Evolutionary conservation across 2,888 invertebrate species (phyloP).

Genomic region (Hoplodrina blanda): DNA sequence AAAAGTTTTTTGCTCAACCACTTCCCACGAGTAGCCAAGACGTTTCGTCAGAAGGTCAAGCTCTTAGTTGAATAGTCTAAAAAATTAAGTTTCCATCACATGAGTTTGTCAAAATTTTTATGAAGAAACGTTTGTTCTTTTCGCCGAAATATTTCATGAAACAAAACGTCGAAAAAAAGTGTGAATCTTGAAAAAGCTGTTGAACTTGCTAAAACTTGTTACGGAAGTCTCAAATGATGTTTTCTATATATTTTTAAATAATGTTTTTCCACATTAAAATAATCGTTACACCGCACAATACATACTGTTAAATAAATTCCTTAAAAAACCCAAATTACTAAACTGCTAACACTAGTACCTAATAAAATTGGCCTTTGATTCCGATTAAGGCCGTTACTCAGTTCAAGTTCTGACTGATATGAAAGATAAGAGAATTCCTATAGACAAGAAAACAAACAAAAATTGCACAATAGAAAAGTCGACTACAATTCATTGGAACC

Average conservation of each 20-base stretch:
- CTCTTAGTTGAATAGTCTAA: constrained; percentile 32
- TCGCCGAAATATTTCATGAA: constrained; percentile 12
- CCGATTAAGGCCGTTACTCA: constrained; percentile 50
- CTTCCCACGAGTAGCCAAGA: constrained; percentile 51
- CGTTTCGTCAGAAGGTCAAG: constrained; percentile 55
- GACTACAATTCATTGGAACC: constrained; percentile 5
- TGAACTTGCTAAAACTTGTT: background rate
- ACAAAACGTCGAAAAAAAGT: background rate
- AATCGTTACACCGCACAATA: constrained; percentile 10
- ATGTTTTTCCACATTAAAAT: constrained; percentile 14
- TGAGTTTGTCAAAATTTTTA: constrained; percentile 2
- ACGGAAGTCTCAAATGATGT: background rate
- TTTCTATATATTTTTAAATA: constrained; percentile 8
- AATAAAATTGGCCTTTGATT: constrained; percentile 51
- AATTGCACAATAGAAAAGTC: constrained; percentile 13
- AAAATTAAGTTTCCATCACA: constrained; percentile 11
- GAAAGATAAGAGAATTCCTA: constrained; percentile 36
- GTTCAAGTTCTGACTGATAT: constrained; percentile 58
- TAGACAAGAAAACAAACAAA: background rate
- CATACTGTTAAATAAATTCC: too few relatives aligned
- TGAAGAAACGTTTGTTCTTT: constrained; percentile 6
- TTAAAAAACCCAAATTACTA: constrained; percentile 32
- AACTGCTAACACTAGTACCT: constrained; percentile 31
- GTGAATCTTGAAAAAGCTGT: constrained; percentile 11
- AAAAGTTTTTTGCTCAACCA: constrained; percentile 22